phyloP scores from a whole-genome alignment of 2,888 invertebrate species.

The Nebria salina region DNA sequence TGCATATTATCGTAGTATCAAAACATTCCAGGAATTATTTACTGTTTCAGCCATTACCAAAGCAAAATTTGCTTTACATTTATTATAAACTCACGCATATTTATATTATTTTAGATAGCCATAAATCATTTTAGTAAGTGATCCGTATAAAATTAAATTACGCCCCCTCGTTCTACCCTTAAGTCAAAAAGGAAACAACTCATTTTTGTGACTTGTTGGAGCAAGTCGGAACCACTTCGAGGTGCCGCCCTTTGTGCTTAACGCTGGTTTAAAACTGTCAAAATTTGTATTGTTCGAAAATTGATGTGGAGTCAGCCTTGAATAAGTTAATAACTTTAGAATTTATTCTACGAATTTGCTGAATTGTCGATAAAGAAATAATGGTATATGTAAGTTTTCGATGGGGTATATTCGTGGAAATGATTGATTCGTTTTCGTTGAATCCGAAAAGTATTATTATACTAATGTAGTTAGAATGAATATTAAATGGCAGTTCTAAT shows the following conservation, averaged over 20 bases:
- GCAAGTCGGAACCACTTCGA: background rate
- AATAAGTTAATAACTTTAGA: background rate
- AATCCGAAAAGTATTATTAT: background rate
- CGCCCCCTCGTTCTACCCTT: background rate
- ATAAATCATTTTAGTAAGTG: too few relatives aligned
- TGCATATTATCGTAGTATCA: too few relatives aligned
- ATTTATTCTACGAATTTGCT: background rate
- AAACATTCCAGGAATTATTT: too few relatives aligned
- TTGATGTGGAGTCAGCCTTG: background rate
- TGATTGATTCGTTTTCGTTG: background rate
- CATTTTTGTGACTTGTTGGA: background rate
- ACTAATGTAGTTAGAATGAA: background rate
- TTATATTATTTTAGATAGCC: too few relatives aligned
- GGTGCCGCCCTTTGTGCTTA: background rate
- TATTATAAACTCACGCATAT: too few relatives aligned
- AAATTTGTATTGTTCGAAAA: background rate
- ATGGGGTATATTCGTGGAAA: background rate
- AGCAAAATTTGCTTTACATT: too few relatives aligned
- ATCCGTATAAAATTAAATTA: too few relatives aligned
- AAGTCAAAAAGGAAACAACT: background rate
- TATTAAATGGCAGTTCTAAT: background rate
- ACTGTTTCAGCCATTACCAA: too few relatives aligned
- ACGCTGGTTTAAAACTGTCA: background rate
- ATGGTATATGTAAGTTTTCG: background rate
- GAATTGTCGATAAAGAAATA: background rate